Evolutionary conservation across 2,797 vertebrate species (phyloP).

Genomic region (Bufotes viridis): DNA sequence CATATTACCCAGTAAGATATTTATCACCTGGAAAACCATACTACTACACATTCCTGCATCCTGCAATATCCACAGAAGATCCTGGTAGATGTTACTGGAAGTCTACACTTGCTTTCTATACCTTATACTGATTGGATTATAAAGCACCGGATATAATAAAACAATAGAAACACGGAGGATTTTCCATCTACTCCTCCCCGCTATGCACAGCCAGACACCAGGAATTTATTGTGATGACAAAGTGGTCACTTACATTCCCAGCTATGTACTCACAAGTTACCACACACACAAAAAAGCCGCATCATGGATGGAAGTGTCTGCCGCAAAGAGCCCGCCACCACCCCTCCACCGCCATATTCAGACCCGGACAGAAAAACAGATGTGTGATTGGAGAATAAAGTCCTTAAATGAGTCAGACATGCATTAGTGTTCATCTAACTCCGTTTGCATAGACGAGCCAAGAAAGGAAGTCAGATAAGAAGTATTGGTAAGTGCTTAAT

Average conservation of each 20-base stretch:
- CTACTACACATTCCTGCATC: background rate
- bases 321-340: background rate
- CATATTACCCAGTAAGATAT: background rate
- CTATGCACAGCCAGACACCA: background rate
- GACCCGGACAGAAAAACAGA: background rate
- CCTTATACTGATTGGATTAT: background rate
- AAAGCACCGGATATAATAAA: constrained; percentile 13
- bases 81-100: background rate
- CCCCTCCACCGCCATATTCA: background rate
- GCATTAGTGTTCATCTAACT: background rate
- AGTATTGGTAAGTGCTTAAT: constrained; percentile 9
- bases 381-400: too few relatives aligned
- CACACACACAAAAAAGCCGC: background rate
- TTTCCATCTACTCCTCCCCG: background rate
- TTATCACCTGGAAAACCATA: background rate
- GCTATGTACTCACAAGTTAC: background rate
- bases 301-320: background rate
- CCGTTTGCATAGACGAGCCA: background rate
- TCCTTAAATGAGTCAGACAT: background rate
- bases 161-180: background rate
- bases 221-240: constrained; percentile 9
- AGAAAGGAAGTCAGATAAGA: background rate
- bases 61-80: background rate
- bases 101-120: background rate
- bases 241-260: constrained; percentile 21